Conservation (phyloP, 2,113 vertebrate species). For the Stictonetta naevosa region DNA sequence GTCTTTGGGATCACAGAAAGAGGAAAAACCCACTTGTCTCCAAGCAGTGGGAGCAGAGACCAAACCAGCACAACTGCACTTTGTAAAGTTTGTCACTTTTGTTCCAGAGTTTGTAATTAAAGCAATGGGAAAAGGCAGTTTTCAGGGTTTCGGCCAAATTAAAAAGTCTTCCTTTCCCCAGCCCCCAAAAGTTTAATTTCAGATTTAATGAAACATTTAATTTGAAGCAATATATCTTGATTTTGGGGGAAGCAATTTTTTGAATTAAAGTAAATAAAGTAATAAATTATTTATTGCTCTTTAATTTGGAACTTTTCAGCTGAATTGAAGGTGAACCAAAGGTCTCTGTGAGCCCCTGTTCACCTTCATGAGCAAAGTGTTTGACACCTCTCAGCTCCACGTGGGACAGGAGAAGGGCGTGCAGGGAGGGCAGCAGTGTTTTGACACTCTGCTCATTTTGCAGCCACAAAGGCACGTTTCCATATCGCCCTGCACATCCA, state of each 20-base stretch:
- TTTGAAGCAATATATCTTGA: slow-evolving; percentile 66
- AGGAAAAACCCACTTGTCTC: neutral
- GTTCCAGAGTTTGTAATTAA: slow-evolving; percentile 1
- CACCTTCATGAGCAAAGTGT: neutral
- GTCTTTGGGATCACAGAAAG: neutral
- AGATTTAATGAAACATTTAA: slow-evolving; percentile 72
- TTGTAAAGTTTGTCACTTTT: neutral
- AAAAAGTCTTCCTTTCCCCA: slow-evolving; percentile 42
- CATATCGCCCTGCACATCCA: neutral
- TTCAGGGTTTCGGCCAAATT: slow-evolving; percentile 46
- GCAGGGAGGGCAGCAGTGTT: neutral
- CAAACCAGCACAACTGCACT: neutral
- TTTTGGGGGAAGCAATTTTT: slow-evolving; percentile 41
- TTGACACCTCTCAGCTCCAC: neutral
- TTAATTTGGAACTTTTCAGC: slow-evolving; percentile 39
- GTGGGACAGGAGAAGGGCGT: neutral
- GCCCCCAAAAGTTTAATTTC: slow-evolving; percentile 62
- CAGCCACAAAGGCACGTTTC: neutral
- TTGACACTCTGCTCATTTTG: neutral
- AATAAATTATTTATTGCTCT: slow-evolving; percentile 64
- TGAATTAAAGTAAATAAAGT: slow-evolving; percentile 64
- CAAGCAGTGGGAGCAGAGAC: neutral
- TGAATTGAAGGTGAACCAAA: slow-evolving; percentile 12
- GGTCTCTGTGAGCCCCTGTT: neutral
- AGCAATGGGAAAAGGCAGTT: neutral